phyloP scores from a whole-genome alignment of 2,888 invertebrate species.

The Eristalinus sepulchralis region DNA sequence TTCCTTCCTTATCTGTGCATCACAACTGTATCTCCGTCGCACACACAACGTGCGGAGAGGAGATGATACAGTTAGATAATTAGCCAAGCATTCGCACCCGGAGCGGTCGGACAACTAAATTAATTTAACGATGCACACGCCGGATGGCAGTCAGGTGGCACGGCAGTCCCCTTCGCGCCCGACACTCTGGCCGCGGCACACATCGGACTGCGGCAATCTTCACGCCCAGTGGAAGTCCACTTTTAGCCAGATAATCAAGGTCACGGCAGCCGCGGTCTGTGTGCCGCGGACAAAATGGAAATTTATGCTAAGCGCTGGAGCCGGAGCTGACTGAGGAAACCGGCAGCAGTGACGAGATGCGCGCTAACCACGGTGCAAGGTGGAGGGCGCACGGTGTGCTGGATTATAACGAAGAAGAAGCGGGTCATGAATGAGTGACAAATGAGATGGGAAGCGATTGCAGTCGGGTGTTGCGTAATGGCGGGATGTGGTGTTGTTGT shows the following conservation, averaged over 20 bases:
- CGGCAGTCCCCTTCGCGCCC: not conserved
- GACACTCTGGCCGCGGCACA: not conserved
- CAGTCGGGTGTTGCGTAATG: too few relatives aligned
- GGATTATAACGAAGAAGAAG: not conserved
- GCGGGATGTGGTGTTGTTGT: too few relatives aligned
- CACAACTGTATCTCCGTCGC: not conserved
- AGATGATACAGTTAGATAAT: constrained; percentile 65
- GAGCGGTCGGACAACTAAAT: constrained; percentile 49
- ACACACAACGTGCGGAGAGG: not conserved
- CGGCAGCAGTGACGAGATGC: not conserved
- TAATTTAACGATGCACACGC: constrained; percentile 54
- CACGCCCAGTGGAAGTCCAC: not conserved
- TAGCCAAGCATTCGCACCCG: constrained; percentile 39
- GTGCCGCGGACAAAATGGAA: constrained; percentile 16
- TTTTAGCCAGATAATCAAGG: constrained; percentile 18
- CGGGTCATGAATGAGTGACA: not conserved
- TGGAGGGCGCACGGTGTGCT: not conserved
- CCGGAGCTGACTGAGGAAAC: not conserved
- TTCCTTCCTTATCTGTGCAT: not conserved
- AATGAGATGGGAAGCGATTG: not conserved
- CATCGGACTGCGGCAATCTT: constrained; percentile 11
- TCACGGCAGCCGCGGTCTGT: not conserved
- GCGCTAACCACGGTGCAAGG: not conserved
- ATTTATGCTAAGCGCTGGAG: not conserved
- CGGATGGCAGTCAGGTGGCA: constrained; percentile 1